Evolutionary conservation across 2,113 vertebrate genomes (phyloP).

Genomic region (Antigone vipio): DNA sequence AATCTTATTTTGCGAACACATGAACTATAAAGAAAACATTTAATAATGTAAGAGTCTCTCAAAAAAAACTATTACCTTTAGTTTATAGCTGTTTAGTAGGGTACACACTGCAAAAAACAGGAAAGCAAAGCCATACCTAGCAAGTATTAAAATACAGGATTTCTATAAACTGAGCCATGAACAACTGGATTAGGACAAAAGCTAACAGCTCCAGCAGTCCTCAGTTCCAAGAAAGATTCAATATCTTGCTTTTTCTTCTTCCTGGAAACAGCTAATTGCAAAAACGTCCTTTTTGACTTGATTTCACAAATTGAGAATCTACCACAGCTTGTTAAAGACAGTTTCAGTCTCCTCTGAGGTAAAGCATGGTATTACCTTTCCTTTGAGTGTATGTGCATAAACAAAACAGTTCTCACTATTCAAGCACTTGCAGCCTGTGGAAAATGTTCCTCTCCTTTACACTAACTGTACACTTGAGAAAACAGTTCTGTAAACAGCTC

Average conservation of each 20-base stretch:
- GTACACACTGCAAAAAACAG: not conserved
- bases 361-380: not conserved
- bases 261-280: not conserved
- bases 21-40: not conserved
- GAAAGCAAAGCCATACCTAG: not conserved
- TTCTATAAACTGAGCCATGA: not conserved
- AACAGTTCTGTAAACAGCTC: not conserved
- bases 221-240: not conserved
- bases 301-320: not conserved
- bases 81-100: not conserved
- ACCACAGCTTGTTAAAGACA: not conserved
- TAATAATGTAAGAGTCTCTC: not conserved
- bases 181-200: not conserved
- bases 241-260: not conserved
- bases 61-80: not conserved
- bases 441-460: not conserved
- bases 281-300: not conserved
- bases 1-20: not conserved
- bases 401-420: not conserved
- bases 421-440: not conserved
- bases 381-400: not conserved
- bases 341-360: not conserved
- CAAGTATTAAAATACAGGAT: not conserved
- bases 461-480: not conserved
- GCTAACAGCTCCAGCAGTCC: not conserved